Evolutionary conservation across 2,888 invertebrate species (phyloP), one percentile per base, ranked within the genome.

Genomic region (Neuroscelio doddi): DNA sequence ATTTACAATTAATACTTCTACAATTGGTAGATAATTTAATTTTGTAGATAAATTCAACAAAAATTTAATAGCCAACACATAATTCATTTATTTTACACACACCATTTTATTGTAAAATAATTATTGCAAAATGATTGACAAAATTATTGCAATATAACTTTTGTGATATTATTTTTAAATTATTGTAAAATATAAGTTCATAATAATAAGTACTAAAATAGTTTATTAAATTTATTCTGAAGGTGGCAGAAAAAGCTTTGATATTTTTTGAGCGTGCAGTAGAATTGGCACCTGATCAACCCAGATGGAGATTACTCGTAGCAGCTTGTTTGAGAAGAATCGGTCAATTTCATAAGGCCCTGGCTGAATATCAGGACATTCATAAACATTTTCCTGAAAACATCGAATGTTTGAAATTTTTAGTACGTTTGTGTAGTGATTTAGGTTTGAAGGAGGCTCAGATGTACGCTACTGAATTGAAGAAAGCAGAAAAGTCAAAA

Each of bases 371-470:
- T 85, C 93, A 94, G 85, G 89, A 90, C 71, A 92, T 98, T 76
- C 93, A 97, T 80, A 87, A 90, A 14, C 90, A 91, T 71, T 98
- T 98, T 84, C 98, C 98, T 0, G 97, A 98, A 66, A 97, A 98
- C 83, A 89, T 94, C 0, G 96, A 97, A 80, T 98, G 98, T 85
- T 86, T 97, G 49, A 93, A 94, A 84, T 90, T 95, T 81, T 87
- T 97, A 76, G 92, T 96, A n/a, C 90, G 95, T 71, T 85, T 97
- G 45, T 93, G 95, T 79, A 92, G 92, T 27, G 96, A 97, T 80
- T 88, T 98, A 76, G 97, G 97, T 0, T 88, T 98, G 79, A 89
- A 93, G 30, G 98, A 98, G 79, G 92, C 95, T 0, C 91, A 93
- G 66, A 90, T 93, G 14, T 98, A 97, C 86, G 89, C 91, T 0